These are phyloP conservation scores for Hemiscyllium ocellatum DNA, from an alignment of 2,113 vertebrate species.

Conservation along the genomic window DNA sequence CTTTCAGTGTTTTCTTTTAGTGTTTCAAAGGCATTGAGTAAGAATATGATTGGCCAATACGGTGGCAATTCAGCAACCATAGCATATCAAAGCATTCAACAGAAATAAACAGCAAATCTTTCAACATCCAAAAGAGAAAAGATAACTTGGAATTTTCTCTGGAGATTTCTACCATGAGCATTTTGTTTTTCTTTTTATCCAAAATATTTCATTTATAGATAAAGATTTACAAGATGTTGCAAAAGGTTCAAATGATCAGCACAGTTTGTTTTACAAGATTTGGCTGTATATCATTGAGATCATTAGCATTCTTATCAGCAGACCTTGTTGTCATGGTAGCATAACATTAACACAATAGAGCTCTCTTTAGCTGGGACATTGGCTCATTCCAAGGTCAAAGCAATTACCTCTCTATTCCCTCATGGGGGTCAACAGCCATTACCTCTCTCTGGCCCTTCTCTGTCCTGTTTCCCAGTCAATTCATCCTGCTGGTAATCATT, in stretches of 20 bases:
- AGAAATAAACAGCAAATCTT: background rate
- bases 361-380: background rate
- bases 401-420: background rate
- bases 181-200: background rate
- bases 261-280: background rate
- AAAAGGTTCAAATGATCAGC: background rate
- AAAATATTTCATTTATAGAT: background rate
- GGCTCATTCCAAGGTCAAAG: background rate
- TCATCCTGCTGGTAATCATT: background rate
- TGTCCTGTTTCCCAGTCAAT: background rate
- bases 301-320: background rate
- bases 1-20: background rate
- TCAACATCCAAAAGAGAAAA: background rate
- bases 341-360: background rate
- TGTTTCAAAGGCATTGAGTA: background rate
- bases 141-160: background rate
- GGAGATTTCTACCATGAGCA: background rate
- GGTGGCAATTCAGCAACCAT: background rate
- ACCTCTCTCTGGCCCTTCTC: background rate
- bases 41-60: background rate
- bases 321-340: slow-evolving; percentile 8
- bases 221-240: background rate
- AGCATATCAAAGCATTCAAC: background rate
- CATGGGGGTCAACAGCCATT: background rate
- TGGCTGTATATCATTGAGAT: background rate